Evolutionary conservation across 2,113 vertebrate genomes (phyloP), one percentile per base, ranked within the genome.

Genomic region (Athene cunicularia): DNA sequence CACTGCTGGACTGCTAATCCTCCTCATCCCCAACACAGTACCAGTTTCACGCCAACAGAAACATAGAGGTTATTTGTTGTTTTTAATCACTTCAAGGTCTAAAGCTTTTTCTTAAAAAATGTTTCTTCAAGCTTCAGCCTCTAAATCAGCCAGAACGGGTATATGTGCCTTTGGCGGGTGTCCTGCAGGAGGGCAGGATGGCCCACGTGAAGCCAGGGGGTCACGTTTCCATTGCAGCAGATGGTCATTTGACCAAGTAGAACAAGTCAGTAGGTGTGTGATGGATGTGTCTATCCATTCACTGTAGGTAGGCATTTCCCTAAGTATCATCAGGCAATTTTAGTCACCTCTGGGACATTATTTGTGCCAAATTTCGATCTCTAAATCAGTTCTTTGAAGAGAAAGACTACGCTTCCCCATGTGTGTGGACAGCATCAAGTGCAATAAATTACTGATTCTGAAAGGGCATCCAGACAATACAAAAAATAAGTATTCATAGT

Each of bases 141-240:
- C 22, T 20, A 37, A 41, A 41, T 26, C 50, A 73, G 16, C n/a
- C 60, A 81, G 45, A 83, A 64, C 1, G 6, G 19, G 32, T 23
- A 7, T 24, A 20, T 0, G 8, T 66, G 72, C 37, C 32, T 56
- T 24, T 37, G 23, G 39, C 62, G 68, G 52, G 62, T 68, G 85
- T 79, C 60, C 49, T 82, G 35, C 53, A 68, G 30, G 49, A 94
- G 60, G 43, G 43, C 56, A 35, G 0, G 0, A 17, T 37, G 70
- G 9, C 59, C 45, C 35, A 12, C 0, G 0, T 5, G 14, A 55
- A 86, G 49, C 28, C 12, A 1, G 28, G 24, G 39, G 23, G n/a
- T 92, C 23, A 28, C 2, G 0, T 33, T 73, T 58, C 22, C 22
- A 24, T 32, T 6, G 5, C 35, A 32, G 70, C 58, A 45, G 70